A percentile compares a stretch with the other conserved stretches of the same genome.
These are phyloP conservation scores for Willisornis vidua DNA, from an alignment of 2,113 vertebrate species.

Conservation along the genomic window DNA sequence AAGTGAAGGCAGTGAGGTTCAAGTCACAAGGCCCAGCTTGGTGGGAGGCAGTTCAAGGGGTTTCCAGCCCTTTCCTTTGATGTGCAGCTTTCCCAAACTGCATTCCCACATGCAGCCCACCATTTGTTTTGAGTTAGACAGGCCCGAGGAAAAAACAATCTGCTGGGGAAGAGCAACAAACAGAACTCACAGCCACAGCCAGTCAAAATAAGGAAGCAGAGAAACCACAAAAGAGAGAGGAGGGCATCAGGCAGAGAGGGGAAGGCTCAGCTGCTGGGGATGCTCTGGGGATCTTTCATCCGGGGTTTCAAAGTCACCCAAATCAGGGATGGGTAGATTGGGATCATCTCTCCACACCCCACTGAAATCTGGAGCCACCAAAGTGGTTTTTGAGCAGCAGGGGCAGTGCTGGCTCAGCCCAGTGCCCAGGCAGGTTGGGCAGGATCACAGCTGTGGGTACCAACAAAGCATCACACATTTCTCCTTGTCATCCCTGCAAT, in stretches of 20 bases:
- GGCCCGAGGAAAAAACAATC: constrained; percentile 52
- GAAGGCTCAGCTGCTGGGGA: background rate
- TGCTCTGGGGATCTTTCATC: background rate
- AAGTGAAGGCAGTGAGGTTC: constrained; percentile 30
- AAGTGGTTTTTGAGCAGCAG: background rate
- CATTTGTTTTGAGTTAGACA: constrained; percentile 62
- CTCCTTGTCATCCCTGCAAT: background rate
- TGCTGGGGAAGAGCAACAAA: constrained; percentile 46
- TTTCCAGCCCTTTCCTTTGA: constrained; percentile 67
- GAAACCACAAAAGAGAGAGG: background rate
- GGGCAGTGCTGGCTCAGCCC: background rate
- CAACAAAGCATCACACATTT: background rate
- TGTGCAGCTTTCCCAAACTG: constrained; percentile 67
- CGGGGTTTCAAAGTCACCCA: background rate
- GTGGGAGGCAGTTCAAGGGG: constrained; percentile 52
- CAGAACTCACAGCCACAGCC: background rate
- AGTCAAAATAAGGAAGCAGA: constrained; percentile 17
- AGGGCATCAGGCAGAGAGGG: background rate
- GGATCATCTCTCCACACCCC: background rate
- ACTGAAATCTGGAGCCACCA: background rate
- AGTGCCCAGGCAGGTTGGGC: background rate
- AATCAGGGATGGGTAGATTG: background rate
- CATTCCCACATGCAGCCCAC: constrained; percentile 65
- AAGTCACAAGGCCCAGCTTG: constrained; percentile 48
- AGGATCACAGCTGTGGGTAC: background rate